Percentiles rank a stretch among this genome's conserved stretches.
Conservation (phyloP, 2,888 invertebrate genomes). For the Tinea pellionella region DNA sequence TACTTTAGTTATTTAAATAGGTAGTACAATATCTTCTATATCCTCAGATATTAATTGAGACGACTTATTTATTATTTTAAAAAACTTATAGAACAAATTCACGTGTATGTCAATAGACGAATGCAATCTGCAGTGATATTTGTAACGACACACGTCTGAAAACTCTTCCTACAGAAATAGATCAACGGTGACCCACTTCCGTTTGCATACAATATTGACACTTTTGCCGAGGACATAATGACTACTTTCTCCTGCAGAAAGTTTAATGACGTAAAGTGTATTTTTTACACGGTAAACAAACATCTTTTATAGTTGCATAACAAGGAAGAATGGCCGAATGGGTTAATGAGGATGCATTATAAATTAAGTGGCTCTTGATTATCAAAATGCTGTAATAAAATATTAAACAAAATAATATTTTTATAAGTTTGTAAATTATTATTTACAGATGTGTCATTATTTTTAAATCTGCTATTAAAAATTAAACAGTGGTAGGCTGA, state of each 20-base stretch:
- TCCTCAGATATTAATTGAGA: too few species aligned
- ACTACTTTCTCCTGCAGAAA: background rate
- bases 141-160: conserved; percentile 8
- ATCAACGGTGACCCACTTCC: conserved; percentile 53
- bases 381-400: too few species aligned
- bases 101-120: conserved; percentile 26
- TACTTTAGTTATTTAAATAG: too few species aligned
- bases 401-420: too few species aligned
- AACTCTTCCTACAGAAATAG: conserved; percentile 36
- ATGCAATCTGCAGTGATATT: conserved; percentile 50
- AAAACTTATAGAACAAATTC: conserved; percentile 14
- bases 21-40: too few species aligned
- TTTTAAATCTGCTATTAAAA: too few species aligned
- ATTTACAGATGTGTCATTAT: too few species aligned
- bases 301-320: conserved; percentile 8
- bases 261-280: conserved; percentile 4
- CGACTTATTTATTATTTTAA: too few species aligned
- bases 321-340: background rate
- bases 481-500: too few species aligned
- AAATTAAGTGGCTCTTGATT: background rate
- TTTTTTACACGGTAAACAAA: conserved; percentile 13
- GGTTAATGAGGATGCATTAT: background rate
- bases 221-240: background rate
- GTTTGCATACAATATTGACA: background rate
- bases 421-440: too few species aligned